Evolutionary conservation across 2,797 vertebrate species (phyloP), one percentile per base, ranked within the genome.

Genomic region (Micropoecilia bifurca): DNA sequence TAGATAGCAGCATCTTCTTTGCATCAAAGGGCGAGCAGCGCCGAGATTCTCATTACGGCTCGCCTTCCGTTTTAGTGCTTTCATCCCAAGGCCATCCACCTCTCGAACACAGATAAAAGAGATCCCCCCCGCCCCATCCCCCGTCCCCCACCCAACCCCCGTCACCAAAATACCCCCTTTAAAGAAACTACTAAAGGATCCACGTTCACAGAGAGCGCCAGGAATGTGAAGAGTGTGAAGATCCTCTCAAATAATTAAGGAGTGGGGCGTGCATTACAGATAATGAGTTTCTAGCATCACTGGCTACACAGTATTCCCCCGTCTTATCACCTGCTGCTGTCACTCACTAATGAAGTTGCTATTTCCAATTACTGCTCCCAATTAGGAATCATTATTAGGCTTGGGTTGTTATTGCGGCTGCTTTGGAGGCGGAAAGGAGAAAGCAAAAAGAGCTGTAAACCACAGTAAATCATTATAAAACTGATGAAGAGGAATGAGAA

Each of bases 321-420:
- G 85, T 94, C 94, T 95, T 93, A 95, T 95, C 94, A 94, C 94
- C 93, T 95, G 93, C 93, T 91, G 91, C 91, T 93, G 94, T 92
- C 90, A 92, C 89, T 93, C 92, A 88, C 89, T 96, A 95, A 95
- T 95, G 93, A 95, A 96, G 95, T 93, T 94, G 92, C 95, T 88
- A 92, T 95, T 95, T 94, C 93, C 91, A 95, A 94, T 94, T 94
- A 95, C 90, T 83, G 89, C 88, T 89, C 78, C 77, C 91, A 87
- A 93, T 94, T 95, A 94, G 90, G 89, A 91, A 92, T 94, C 91
- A 94, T 95, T 94, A 95, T 92, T 85, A 88, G 78, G 80, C 87
- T 8, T n/a, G 71, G 77, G 83, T 69, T 91, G 89, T 88, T 92
- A 83, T 87, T 91, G 83, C 86, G 87, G 78, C 69, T 81, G 82